Base-by-base conservation (phyloP, 2,113 vertebrate genomes). In the Pampusana beccarii region DNA sequence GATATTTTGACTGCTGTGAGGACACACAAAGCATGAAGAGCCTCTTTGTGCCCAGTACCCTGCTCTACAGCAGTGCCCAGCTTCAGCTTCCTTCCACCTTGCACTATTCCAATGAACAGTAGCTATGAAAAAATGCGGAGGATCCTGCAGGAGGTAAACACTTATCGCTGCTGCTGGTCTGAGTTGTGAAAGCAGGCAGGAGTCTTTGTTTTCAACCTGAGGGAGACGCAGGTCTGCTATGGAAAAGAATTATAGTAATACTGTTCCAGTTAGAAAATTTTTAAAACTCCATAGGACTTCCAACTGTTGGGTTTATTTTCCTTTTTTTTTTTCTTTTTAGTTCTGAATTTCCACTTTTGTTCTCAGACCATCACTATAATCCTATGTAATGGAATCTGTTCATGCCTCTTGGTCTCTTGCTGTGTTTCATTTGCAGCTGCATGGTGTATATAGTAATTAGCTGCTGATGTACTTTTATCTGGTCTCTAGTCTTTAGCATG, bases 351-450 rank as follows among this genome's bases (percentile, higher is more conserved):
- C n/a, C 29, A 29, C 9, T 58, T 83, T 90, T 94, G 5, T 90
- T 93, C n/a, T 36, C 48, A 57, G 61, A 64, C 26, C 24, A 78
- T 62, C 33, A 29, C 44, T 75, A 23, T 91, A 88, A 80, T 72
- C 25, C 13, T 64, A 10, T 77, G 33, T 44, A 65, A 77, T 21
- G 67, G 28, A 88, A 80, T 86, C 64, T 90, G n/a, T 79, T 72
- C 61, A 44, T 79, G 38, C 72, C 33, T 58, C 29, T 57, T 69
- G 53, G 67, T 72, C 10, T 88, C 71, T 90, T 83, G 69, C 79
- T 88, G 82, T 88, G 78, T 86, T 94, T 88, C 46, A 64, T 92
- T 93, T 92, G 74, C 72, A 97, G n/a, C 46, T 86, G 26, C 64
- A 61, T 13, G 5, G 60, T 72, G 67, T 54, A 75, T 42, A 54